Evolutionary conservation across 2,113 vertebrate genomes (phyloP), one percentile per base, ranked within the genome.

Genomic region (Serilophus lunatus): DNA sequence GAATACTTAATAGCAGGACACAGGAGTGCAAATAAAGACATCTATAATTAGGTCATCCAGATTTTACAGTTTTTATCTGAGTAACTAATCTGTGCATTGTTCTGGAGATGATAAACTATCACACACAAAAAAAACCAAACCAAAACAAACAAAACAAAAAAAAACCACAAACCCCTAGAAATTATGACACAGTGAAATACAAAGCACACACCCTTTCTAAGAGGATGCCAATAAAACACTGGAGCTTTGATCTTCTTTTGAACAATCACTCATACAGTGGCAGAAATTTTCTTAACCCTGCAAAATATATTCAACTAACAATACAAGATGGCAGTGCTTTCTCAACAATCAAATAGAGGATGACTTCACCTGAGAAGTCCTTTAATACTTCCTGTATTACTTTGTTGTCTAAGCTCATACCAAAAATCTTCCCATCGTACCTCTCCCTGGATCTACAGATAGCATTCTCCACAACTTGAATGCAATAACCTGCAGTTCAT

Each of bases 301-400:
- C 63, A 61, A 90, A 95, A 92, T 47, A 91, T 9, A 87, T 76
- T 65, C 74, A 76, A 33, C 12, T 70, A 82, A 75, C 44, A 44
- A 45, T 68, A 70, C 7, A 40, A 72, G 78, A 79, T 89, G 81
- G 53, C 50, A 87, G 36, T 45, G 74, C 74, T 57, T 92, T 86
- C 92, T 90, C 79, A 92, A 51, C 17, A 35, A 88, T 88, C 22
- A 95, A 91, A 74, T 4, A 83, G 85, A 91, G 42, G 75, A 92
- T 94, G 93, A 95, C 82, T 91, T 93, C 85, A 96, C 88, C 82
- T 13, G 31, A 77, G 42, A 86, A 92, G 82, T 88, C 56, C 68
- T 96, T 88, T 96, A 93, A 94, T 94, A 79, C 85, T 88, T 90
- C 56, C 82, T 13, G 2, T 36, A 49, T 71, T 92, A 81, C 59